phyloP scores from a whole-genome alignment of 2,797 vertebrate species.

The Hapalemur alaotrensis region DNA sequence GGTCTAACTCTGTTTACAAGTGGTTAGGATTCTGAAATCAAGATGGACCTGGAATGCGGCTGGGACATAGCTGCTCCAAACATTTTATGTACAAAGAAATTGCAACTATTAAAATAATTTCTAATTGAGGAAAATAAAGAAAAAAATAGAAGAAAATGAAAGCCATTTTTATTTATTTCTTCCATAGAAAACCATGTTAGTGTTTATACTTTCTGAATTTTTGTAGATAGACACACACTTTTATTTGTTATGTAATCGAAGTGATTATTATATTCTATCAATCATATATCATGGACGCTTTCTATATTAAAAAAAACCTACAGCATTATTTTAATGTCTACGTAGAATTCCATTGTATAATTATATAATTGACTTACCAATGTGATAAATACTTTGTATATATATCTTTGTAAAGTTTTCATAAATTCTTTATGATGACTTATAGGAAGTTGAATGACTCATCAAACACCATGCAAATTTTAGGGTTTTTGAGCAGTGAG shows the following conservation, averaged over 20 bases:
- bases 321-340: not conserved
- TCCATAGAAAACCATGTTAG: not conserved
- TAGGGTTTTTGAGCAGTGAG: not conserved
- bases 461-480: not conserved
- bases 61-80: not conserved
- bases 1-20: not conserved
- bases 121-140: not conserved
- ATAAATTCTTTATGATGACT: slow-evolving; percentile 32
- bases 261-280: slow-evolving; percentile 8
- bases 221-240: not conserved
- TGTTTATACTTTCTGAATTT: not conserved
- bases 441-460: not conserved
- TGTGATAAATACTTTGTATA: not conserved
- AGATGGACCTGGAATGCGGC: not conserved
- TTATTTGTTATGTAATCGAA: slow-evolving; percentile 13
- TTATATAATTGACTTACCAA: not conserved
- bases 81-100: not conserved
- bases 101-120: not conserved
- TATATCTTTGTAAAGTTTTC: slow-evolving; percentile 16
- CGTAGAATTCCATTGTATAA: not conserved
- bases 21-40: not conserved
- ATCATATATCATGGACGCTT: not conserved
- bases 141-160: not conserved
- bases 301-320: not conserved
- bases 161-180: slow-evolving; percentile 11